These are phyloP conservation scores for Calameuta pallipes DNA, from an alignment of 2,888 invertebrate genomes.

Conservation along the genomic window DNA sequence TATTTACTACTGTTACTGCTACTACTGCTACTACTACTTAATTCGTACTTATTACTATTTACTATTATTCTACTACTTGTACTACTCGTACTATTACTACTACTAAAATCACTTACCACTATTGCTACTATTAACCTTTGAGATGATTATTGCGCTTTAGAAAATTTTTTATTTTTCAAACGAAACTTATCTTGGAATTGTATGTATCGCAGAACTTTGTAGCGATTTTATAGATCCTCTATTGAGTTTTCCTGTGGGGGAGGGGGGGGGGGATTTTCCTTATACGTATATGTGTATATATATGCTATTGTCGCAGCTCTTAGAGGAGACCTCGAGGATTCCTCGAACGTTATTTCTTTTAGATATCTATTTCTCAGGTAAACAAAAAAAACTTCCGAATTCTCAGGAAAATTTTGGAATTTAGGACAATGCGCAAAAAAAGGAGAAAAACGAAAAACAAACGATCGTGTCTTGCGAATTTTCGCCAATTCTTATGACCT, in stretches of 20 bases:
- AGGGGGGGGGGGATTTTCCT: background rate
- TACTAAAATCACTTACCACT: conserved; percentile 25
- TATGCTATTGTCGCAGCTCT: background rate
- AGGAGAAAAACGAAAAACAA: background rate
- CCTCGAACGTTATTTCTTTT: background rate
- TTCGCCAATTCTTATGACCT: background rate
- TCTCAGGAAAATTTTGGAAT: conserved; percentile 1
- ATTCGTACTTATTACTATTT: conserved; percentile 13
- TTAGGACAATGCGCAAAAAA: background rate
- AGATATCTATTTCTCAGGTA: conserved; percentile 5
- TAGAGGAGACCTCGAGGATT: background rate
- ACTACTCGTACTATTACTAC: conserved; percentile 19
- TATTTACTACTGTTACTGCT: conserved; percentile 7
- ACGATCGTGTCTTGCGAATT: background rate
- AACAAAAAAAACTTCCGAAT: background rate
- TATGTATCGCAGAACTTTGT: background rate
- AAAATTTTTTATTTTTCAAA: background rate
- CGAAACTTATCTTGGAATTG: background rate
- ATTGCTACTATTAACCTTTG: conserved; percentile 18
- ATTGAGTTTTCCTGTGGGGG: background rate
- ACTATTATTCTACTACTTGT: conserved; percentile 15
- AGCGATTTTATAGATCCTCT: background rate
- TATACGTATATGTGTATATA: background rate
- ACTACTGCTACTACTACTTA: conserved; percentile 2
- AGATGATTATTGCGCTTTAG: conserved; percentile 6